Evolutionary conservation across 1,140 invertebrate genomes (phyloP).

Genomic region (Rhagoletis pomonella): DNA sequence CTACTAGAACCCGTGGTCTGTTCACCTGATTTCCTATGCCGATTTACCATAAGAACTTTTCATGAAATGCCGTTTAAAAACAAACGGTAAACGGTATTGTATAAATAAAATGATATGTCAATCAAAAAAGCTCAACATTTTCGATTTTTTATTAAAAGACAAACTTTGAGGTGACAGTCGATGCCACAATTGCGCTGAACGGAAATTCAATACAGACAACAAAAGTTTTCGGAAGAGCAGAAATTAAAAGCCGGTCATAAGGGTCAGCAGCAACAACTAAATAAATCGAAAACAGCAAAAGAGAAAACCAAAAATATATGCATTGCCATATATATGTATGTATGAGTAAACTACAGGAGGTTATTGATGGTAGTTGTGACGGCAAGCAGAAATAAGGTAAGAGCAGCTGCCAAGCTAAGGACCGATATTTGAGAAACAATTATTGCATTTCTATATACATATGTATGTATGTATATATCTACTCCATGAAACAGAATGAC

Average conservation of each 20-base stretch:
- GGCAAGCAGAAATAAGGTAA: background rate
- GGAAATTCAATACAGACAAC: background rate
- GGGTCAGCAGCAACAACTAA: background rate
- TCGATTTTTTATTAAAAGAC: no score
- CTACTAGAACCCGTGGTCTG: no score
- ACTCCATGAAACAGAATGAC: background rate
- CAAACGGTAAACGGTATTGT: no score
- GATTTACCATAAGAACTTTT: no score
- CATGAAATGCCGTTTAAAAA: no score
- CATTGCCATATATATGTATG: no score
- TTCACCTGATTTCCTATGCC: no score
- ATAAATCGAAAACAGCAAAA: background rate
- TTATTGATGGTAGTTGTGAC: background rate
- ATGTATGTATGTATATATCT: background rate
- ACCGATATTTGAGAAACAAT: background rate
- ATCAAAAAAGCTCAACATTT: no score
- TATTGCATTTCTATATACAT: background rate
- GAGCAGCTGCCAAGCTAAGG: no score
- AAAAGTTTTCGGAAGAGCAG: background rate
- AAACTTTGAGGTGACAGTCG: background rate
- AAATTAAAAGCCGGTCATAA: background rate
- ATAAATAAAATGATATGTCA: no score
- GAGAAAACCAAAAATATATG: background rate
- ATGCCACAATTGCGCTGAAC: background rate
- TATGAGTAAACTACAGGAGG: background rate